Evolutionary conservation across 2,888 invertebrate species (phyloP).

Genomic region (Meandrusa payeni): DNA sequence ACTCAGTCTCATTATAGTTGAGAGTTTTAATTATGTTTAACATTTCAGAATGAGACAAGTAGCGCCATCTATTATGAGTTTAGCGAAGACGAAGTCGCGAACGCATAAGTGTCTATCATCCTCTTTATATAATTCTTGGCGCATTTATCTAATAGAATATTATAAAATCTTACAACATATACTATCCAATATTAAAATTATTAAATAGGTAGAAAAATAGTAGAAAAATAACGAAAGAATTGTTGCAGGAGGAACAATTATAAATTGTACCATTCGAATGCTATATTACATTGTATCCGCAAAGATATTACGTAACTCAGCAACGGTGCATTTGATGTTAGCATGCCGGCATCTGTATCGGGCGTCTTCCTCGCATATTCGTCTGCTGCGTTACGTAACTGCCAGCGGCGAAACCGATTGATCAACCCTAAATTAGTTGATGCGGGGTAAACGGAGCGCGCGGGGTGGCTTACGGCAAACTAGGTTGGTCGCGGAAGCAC

Average conservation of each 20-base stretch:
- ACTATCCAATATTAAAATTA: too few species aligned
- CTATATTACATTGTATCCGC: not conserved
- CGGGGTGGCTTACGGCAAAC: conserved; percentile 70
- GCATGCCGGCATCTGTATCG: conserved; percentile 18
- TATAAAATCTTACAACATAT: too few species aligned
- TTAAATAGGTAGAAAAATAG: too few species aligned
- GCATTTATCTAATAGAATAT: too few species aligned
- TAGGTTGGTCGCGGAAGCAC: conserved; percentile 81
- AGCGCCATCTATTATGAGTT: conserved; percentile 20
- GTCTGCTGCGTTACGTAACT: conserved; percentile 65
- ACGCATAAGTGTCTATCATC: too few species aligned
- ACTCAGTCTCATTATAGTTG: too few species aligned
- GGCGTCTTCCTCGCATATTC: conserved; percentile 39
- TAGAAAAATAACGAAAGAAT: too few species aligned
- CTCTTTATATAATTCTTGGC: too few species aligned
- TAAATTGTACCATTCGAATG: too few species aligned
- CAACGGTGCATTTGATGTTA: conserved; percentile 6
- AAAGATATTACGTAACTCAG: not conserved
- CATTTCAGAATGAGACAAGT: too few species aligned
- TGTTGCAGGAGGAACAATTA: too few species aligned
- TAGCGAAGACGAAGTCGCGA: not conserved
- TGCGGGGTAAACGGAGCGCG: conserved; percentile 47
- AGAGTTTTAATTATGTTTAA: too few species aligned
- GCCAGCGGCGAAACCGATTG: conserved; percentile 62
- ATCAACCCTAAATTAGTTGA: conserved; percentile 78